Base-by-base conservation (phyloP, 2,113 vertebrate genomes). In the Equus przewalskii region DNA sequence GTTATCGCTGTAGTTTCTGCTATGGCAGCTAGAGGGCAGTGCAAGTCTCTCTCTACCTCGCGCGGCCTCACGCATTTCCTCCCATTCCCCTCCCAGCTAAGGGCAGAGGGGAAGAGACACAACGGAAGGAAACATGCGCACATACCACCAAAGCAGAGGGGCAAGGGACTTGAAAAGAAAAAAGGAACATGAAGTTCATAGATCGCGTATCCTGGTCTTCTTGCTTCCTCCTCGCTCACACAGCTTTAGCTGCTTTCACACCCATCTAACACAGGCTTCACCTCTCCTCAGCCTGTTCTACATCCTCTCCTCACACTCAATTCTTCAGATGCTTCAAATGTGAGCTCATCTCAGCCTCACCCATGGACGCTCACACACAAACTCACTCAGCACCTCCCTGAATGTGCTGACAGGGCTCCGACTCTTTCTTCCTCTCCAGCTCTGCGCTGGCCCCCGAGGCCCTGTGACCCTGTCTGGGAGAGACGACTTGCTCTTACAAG, bases 11-110 rank as follows among this genome's bases (percentile, higher is more conserved):
- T 51, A 79, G 72, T 93, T 96, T 60, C 91, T 67, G 41, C 65
- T 97, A 11, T 69, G 84, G 76, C 41, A 2, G 85, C 98, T 91
- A 97, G 98, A 96, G 97, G 95, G 97, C 93, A 94, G 81, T 70
- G 93, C 70, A 19, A 58, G 41, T 49, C 96, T 80, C 96, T 73
- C 49, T 26, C 86, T 70, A 21, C 64, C 56, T 85, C 28, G 13
- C 5, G 5, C 1, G 16, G 44, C 33, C 9, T 83, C 36, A 0
- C 6, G 0, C 56, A 3, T 46, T n/a, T 67, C n/a, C 64, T 85
- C 16, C 56, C 51, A 21, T 21, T 24, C 21, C 33, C 62, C 73
- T 69, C 44, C 11, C 19, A 22, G 46, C 44, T 15, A 44, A 28
- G 11, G n/a, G 64, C 64, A 14, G 28, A 79, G 73, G 15, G 41